Evolutionary conservation across 1,140 invertebrate species (phyloP), one percentile per base, ranked within the genome.

Genomic region (Dufourea novaeangliae): DNA sequence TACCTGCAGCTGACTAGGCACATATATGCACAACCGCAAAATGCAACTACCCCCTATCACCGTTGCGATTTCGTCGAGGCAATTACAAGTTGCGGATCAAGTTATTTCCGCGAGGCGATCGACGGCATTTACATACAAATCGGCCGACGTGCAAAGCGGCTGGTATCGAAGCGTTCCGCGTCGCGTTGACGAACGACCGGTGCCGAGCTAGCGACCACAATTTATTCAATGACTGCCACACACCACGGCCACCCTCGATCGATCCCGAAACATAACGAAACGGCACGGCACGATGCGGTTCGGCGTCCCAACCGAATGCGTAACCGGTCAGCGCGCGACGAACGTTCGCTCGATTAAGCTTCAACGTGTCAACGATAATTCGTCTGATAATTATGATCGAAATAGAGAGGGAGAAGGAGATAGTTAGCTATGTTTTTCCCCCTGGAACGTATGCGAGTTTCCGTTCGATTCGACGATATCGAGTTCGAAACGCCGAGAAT

Each of bases 101-200:
- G 69, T 84, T 84, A 85, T 85, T 84, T 78, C 78, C 83, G 78
- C 72, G 68, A 56, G 68, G 52, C 81, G 54, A 80, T 80, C 52
- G 78, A 54, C 50, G 52, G 7, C 78, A 83, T 84, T 83, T 84
- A 80, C 83, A 84, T 84, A 83, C 22, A 84, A 84, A 84, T 84
- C 83, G 68, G 64, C n/a, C 80, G 59, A 84, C 50, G 70, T 67
- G 76, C 63, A 57, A 84, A 83, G 50, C 80, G 66, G 37, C 52
- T 7, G 56, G 20, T 70, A 84, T 82, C 80, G 75, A 6, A 52
- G 22, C 50, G 66, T 64, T 22, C 70, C 27, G 29, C 41, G 22
- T 46, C 54, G 59, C 67, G 64, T 69, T 83, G 82, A 82, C 75
- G 70, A 78, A 82, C 80, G 80, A 56, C 32, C 82, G 12, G 56